phyloP scores from a whole-genome alignment of 2,113 vertebrate species.

The Tachysurus vachellii region DNA sequence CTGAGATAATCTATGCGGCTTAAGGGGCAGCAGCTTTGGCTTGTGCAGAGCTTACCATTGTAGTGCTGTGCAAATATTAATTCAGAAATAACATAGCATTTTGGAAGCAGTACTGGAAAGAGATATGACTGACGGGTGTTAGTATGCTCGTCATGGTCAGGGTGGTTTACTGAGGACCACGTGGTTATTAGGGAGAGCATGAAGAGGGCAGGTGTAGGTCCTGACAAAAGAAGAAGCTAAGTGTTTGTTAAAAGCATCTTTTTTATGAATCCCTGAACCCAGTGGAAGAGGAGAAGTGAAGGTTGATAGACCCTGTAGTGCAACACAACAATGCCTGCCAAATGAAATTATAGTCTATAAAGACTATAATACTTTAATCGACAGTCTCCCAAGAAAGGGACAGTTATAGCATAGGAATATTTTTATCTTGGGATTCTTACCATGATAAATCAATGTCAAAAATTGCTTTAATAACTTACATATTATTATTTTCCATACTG shows the following conservation, averaged over 20 bases:
- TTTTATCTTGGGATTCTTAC: background rate
- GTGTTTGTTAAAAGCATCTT: slow-evolving; percentile 43
- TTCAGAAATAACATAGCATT: background rate
- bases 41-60: background rate
- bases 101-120: background rate
- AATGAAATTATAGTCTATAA: slow-evolving; percentile 47
- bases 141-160: background rate
- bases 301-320: slow-evolving; percentile 41
- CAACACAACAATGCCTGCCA: slow-evolving; percentile 48
- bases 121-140: background rate
- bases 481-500: background rate
- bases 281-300: slow-evolving; percentile 24
- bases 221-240: slow-evolving; percentile 15
- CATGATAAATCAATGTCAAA: background rate
- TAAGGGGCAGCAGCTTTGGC: background rate
- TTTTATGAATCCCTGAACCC: background rate
- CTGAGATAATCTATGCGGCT: background rate
- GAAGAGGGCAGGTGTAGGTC: slow-evolving; percentile 18
- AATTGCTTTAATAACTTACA: background rate
- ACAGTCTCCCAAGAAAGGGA: slow-evolving; percentile 36
- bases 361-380: slow-evolving; percentile 44
- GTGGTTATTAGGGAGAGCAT: background rate
- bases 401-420: background rate
- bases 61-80: background rate
- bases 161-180: slow-evolving; percentile 4